Percentiles rank a stretch among this genome's conserved stretches.
These are phyloP conservation scores for Palythoa grandiflora DNA, from an alignment of 92 coral and sea anemone genomes.

Conservation along the genomic window DNA sequence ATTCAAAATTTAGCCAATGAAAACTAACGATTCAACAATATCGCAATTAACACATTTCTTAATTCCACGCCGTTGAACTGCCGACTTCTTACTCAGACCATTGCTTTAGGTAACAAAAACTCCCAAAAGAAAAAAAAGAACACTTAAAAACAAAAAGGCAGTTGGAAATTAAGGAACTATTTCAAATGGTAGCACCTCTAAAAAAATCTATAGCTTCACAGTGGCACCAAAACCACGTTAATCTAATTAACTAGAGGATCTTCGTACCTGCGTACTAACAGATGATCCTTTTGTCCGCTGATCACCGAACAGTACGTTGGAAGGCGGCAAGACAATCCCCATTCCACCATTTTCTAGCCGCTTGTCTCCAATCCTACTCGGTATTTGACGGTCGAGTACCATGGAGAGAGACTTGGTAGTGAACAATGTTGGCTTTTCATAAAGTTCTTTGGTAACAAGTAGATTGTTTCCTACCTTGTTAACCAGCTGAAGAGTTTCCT, in stretches of 20 bases:
- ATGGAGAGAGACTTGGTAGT: slow-evolving; percentile 73
- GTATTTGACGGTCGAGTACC: slow-evolving; percentile 81
- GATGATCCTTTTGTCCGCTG: slow-evolving; percentile 19
- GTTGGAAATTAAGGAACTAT: too few relatives aligned
- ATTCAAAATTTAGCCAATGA: too few relatives aligned
- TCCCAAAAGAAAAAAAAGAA: too few relatives aligned
- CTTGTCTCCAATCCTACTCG: slow-evolving; percentile 70
- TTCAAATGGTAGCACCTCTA: not conserved
- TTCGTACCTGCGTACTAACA: slow-evolving; percentile 72
- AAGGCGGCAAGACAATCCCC: slow-evolving; percentile 68
- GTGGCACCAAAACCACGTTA: not conserved
- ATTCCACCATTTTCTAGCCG: slow-evolving; percentile 62
- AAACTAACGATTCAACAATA: too few relatives aligned
- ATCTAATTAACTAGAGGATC: not conserved
- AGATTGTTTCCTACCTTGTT: slow-evolving; percentile 72
- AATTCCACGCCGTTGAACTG: too few relatives aligned
- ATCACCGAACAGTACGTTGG: slow-evolving; percentile 58
- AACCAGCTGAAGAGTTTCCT: slow-evolving; percentile 59
- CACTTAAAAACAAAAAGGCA: too few relatives aligned
- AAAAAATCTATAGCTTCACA: not conserved
- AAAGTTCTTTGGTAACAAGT: slow-evolving; percentile 69
- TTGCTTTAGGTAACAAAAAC: too few relatives aligned
- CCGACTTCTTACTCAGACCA: too few relatives aligned
- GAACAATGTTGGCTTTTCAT: slow-evolving; percentile 82
- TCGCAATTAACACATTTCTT: too few relatives aligned